A percentile compares a stretch with the other conserved stretches of the same genome.
Conservation (phyloP, 2,888 invertebrate genomes). For the Hydropsyche betteni region DNA sequence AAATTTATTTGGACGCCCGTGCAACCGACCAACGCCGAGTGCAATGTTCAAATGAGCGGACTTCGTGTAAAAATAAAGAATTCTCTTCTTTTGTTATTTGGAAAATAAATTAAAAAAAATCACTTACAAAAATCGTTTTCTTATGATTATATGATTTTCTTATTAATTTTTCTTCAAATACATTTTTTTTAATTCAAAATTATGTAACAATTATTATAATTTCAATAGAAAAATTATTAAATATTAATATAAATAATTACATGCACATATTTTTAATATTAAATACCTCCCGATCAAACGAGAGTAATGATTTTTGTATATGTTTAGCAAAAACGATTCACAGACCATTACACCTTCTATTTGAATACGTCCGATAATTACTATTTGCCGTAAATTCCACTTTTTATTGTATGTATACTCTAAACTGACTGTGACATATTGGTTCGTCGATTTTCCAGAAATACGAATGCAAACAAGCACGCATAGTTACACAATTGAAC, state of each 20-base stretch:
- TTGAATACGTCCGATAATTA: slow-evolving; percentile 42
- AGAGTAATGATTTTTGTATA: slow-evolving; percentile 29
- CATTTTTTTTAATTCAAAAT: no score
- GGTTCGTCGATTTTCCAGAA: slow-evolving; percentile 30
- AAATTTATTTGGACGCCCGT: slow-evolving; percentile 19
- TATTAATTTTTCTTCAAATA: no score
- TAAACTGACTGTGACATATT: slow-evolving; percentile 34
- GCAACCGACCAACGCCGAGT: neutral
- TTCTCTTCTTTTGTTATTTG: no score
- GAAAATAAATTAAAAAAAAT: no score
- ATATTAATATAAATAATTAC: no score
- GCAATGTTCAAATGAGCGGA: neutral
- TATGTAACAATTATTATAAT: no score
- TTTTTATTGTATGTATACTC: slow-evolving; percentile 35
- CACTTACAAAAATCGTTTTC: no score
- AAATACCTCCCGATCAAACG: slow-evolving; percentile 1
- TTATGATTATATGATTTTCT: no score
- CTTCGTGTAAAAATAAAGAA: no score
- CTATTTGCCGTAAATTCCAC: slow-evolving; percentile 42
- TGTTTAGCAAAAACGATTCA: slow-evolving; percentile 34
- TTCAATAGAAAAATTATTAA: no score
- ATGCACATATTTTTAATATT: no score
- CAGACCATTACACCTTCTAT: slow-evolving; percentile 41
- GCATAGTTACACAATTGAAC: neutral
- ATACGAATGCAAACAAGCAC: slow-evolving; percentile 15